Conservation (phyloP, 2,797 vertebrate species). For the Avahi laniger region DNA sequence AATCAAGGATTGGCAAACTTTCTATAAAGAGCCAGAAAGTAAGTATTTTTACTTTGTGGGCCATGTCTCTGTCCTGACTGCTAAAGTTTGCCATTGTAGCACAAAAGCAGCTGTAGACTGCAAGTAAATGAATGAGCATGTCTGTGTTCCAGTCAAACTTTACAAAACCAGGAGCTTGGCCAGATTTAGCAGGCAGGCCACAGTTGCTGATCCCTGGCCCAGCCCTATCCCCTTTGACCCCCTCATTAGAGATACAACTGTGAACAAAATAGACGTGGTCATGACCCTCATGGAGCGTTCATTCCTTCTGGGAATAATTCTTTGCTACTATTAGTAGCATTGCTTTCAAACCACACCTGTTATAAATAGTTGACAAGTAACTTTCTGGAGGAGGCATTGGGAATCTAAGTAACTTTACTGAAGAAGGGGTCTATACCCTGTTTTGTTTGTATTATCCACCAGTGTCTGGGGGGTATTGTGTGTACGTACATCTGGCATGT, state of each 20-base stretch:
- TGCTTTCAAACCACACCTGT: constrained; percentile 32
- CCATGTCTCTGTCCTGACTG: background rate
- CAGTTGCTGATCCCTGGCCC: background rate
- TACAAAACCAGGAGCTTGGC: background rate
- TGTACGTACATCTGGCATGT: background rate
- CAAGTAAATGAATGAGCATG: background rate
- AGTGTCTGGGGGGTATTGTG: background rate
- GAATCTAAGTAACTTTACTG: constrained; percentile 29
- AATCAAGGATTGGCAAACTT: background rate
- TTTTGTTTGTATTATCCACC: background rate
- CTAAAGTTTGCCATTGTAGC: background rate
- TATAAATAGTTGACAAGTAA: background rate
- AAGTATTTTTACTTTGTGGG: background rate
- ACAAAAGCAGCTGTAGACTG: background rate
- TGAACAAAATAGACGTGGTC: background rate
- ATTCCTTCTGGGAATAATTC: background rate
- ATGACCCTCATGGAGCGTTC: background rate
- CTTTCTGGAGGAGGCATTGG: background rate
- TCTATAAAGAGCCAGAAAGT: background rate
- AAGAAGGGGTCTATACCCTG: background rate
- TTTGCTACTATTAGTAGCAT: constrained; percentile 21
- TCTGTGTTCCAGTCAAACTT: background rate
- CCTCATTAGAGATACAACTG: background rate
- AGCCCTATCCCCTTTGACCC: background rate
- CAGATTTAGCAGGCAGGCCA: background rate